phyloP scores from a whole-genome alignment of 2,113 vertebrate species.

The rat (Rattus norvegicus) region GRCr8 NC_086019.1:224498501-224499000 shows the following conservation, averaged over 20 bases:
- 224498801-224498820: slow-evolving; percentile 15
- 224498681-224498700: not conserved
- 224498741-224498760: not conserved
- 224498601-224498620: slow-evolving; percentile 44
- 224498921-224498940: not conserved
- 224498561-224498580: not conserved
- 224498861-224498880: slow-evolving; percentile 11
- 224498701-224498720: not conserved
- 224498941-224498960: not conserved
- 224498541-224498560: slow-evolving; percentile 14
- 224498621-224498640: slow-evolving; percentile 16
- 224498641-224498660: not conserved
- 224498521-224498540: not conserved
- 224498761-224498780: not conserved
- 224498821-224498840: not conserved
- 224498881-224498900: not conserved
- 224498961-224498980: not conserved
- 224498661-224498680: not conserved
- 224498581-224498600: not conserved
- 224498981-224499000: not conserved
- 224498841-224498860: not conserved
- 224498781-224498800: slow-evolving; percentile 23
- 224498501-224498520: slow-evolving; percentile 39
- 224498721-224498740: not conserved
- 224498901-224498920: not conserved